A percentile compares a stretch with the other conserved stretches of the same genome.
phyloP scores from a whole-genome alignment of 2,113 vertebrate genomes.

The Suncus etruscus region DNA sequence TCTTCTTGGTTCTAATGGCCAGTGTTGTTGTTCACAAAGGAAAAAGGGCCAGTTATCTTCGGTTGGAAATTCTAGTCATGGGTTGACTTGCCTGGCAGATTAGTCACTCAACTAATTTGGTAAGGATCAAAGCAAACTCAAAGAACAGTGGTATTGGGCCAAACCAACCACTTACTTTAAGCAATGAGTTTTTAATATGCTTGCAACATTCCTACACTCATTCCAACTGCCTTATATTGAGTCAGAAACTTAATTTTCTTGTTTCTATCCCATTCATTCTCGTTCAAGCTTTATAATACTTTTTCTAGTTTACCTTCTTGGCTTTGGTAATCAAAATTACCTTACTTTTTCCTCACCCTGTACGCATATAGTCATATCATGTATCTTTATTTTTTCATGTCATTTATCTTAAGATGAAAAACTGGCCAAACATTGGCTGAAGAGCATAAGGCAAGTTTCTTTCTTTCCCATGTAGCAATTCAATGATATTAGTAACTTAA shows the following conservation, averaged over 20 bases:
- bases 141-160: conserved; percentile 71
- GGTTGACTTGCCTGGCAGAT: conserved; percentile 1
- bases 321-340: background rate
- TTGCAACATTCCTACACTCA: conserved; percentile 30
- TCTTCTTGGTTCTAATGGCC: conserved; percentile 49
- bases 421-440: background rate
- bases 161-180: conserved; percentile 75
- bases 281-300: background rate
- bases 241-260: no score
- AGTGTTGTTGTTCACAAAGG: conserved; percentile 28
- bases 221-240: background rate
- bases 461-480: background rate
- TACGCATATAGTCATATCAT: background rate
- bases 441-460: background rate
- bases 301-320: background rate
- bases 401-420: background rate
- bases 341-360: no score
- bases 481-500: background rate
- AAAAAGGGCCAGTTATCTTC: background rate
- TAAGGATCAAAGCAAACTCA: conserved; percentile 60
- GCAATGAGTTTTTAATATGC: conserved; percentile 62
- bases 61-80: conserved; percentile 38
- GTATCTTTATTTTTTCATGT: no score
- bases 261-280: background rate
- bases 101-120: conserved; percentile 40